phyloP scores from a whole-genome alignment of 2,113 vertebrate species.

The Hyaena hyaena region DNA sequence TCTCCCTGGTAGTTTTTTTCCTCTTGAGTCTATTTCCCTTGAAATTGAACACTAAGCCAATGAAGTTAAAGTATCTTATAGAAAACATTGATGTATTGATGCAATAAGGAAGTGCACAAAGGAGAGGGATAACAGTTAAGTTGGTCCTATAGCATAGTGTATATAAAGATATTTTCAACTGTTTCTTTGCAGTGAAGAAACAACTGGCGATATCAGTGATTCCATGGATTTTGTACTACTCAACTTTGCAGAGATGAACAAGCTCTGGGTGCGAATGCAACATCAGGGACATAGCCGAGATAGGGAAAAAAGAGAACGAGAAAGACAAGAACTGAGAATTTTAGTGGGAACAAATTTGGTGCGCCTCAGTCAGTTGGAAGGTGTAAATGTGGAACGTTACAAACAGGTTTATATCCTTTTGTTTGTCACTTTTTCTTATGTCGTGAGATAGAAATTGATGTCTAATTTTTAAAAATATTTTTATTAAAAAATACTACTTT shows the following conservation, averaged over 20 bases:
- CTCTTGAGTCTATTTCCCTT: not conserved
- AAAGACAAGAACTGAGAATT: constrained; percentile 97
- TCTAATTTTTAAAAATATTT: constrained; percentile 10
- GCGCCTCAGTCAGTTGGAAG: constrained; percentile 97
- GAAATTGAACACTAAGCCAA: not conserved
- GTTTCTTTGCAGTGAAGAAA: constrained; percentile 90
- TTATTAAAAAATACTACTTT: not conserved
- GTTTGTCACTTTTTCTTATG: not conserved
- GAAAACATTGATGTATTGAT: not conserved
- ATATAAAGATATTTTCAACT: not conserved
- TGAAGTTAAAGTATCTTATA: not conserved
- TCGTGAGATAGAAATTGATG: not conserved
- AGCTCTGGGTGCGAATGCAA: constrained; percentile 99
- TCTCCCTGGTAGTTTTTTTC: not conserved
- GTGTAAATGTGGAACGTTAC: constrained; percentile 98
- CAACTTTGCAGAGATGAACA: constrained; percentile 99
- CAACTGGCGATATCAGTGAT: constrained; percentile 97
- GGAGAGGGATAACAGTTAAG: not conserved
- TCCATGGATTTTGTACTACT: constrained; percentile 98
- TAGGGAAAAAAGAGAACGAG: constrained; percentile 96
- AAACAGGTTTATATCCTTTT: constrained; percentile 91
- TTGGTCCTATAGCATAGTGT: not conserved
- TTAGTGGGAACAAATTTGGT: constrained; percentile 98
- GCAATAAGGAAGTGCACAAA: not conserved
- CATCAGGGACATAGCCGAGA: constrained; percentile 99